Evolutionary conservation across 2,888 invertebrate genomes (phyloP).

Genomic region (Acleris emargana): DNA sequence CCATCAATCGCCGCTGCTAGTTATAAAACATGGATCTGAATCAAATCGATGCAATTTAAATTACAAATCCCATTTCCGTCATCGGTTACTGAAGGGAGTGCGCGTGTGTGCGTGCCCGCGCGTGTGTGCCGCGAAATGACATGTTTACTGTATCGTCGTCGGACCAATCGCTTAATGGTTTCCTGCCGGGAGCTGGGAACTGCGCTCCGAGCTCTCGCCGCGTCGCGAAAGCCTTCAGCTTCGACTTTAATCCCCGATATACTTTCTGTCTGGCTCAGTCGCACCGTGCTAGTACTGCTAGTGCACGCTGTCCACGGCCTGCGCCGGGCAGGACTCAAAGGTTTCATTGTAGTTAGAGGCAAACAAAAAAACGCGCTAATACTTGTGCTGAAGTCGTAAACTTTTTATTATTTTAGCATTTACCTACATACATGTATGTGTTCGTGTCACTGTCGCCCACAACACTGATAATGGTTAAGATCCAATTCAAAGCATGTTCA

Average conservation of each 20-base stretch:
- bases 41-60: slow-evolving; percentile 36
- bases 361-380: too few species aligned
- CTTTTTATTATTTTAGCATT: too few species aligned
- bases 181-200: slow-evolving; percentile 34
- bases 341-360: too few species aligned
- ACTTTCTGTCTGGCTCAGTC: too few species aligned
- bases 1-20: slow-evolving; percentile 11
- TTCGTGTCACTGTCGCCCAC: too few species aligned
- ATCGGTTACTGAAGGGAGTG: slow-evolving; percentile 28
- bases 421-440: too few species aligned
- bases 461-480: too few species aligned
- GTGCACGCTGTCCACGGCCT: too few species aligned
- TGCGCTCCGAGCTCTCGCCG: neutral
- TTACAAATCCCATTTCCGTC: slow-evolving; percentile 37
- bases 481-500: too few species aligned
- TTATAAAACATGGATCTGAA: slow-evolving; percentile 30
- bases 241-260: neutral
- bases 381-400: neutral
- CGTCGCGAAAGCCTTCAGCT: slow-evolving; percentile 3
- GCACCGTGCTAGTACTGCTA: too few species aligned
- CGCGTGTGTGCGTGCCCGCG: slow-evolving; percentile 4
- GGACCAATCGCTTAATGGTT: slow-evolving; percentile 35
- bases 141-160: slow-evolving; percentile 35
- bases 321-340: too few species aligned
- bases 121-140: slow-evolving; percentile 29